Evolutionary conservation across 2,888 invertebrate species (phyloP).

Genomic region (Plusia festucae): DNA sequence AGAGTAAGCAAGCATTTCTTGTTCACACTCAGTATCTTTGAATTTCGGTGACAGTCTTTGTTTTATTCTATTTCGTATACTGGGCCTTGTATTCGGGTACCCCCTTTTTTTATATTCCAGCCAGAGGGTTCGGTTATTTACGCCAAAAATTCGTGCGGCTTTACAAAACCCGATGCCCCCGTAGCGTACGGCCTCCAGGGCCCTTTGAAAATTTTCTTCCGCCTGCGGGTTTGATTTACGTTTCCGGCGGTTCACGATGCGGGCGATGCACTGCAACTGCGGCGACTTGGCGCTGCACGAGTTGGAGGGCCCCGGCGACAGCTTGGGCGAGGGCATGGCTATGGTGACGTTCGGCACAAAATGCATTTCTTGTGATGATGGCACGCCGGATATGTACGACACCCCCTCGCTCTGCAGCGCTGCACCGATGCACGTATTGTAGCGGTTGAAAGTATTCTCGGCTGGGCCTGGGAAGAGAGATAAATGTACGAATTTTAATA

Average conservation of each 20-base stretch:
- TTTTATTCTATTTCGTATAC: conserved; percentile 93
- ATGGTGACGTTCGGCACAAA: conserved; percentile 76
- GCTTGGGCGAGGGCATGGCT: conserved; percentile 77
- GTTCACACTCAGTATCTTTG: conserved; percentile 80
- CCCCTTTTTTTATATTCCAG: conserved; percentile 95
- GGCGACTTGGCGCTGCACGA: conserved; percentile 71
- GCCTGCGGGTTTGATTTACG: conserved; percentile 94
- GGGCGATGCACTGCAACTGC: conserved; percentile 67
- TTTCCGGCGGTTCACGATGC: conserved; percentile 90
- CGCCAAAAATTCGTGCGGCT: conserved; percentile 95
- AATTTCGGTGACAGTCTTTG: conserved; percentile 90
- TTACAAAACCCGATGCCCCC: conserved; percentile 96
- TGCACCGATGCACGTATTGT: conserved; percentile 91
- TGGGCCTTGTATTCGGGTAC: conserved; percentile 94
- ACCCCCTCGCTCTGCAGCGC: conserved; percentile 89
- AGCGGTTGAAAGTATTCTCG: conserved; percentile 93
- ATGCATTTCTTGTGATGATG: conserved; percentile 81
- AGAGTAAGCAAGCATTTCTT: no score
- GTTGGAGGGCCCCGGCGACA: conserved; percentile 67
- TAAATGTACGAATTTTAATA: conserved; percentile 85
- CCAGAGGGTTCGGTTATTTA: conserved; percentile 96
- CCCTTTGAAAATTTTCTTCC: conserved; percentile 94
- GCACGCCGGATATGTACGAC: conserved; percentile 88
- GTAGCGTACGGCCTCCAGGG: conserved; percentile 94
- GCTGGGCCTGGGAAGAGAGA: conserved; percentile 93